A percentile compares a stretch with the other conserved stretches of the same genome.
These are phyloP conservation scores for Cynopterus sphinx DNA, from an alignment of 2,797 vertebrate species.

Conservation along the genomic window DNA sequence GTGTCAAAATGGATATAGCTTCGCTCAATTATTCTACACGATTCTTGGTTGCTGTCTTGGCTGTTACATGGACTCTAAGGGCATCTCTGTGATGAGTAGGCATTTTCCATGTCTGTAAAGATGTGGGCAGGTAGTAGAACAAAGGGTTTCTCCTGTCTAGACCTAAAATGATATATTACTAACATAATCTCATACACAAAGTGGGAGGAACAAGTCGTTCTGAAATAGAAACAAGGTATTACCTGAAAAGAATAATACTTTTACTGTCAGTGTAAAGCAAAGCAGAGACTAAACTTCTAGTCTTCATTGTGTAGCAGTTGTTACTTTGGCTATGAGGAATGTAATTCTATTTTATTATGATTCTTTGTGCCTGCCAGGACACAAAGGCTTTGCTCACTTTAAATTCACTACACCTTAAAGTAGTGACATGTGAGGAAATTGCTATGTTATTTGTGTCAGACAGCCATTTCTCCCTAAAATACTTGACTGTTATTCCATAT, in stretches of 20 bases:
- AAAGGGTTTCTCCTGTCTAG: background rate
- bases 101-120: background rate
- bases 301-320: background rate
- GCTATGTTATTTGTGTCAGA: slow-evolving; percentile 48
- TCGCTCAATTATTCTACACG: background rate
- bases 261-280: background rate
- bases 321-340: background rate
- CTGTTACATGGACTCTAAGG: background rate
- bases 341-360: background rate
- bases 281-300: background rate
- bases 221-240: background rate
- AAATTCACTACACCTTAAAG: background rate
- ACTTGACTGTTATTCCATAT: slow-evolving; percentile 46
- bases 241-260: background rate
- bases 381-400: background rate
- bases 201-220: background rate
- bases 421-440: slow-evolving; percentile 21
- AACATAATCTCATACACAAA: background rate
- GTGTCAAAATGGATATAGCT: background rate
- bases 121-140: background rate
- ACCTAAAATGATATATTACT: background rate
- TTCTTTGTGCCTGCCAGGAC: background rate
- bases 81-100: background rate
- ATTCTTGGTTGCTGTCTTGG: background rate
- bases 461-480: slow-evolving; percentile 8